Percentiles rank a stretch among this genome's conserved stretches.
Conservation (phyloP, 2,888 invertebrate genomes). For the Hemaris fuciformis region DNA sequence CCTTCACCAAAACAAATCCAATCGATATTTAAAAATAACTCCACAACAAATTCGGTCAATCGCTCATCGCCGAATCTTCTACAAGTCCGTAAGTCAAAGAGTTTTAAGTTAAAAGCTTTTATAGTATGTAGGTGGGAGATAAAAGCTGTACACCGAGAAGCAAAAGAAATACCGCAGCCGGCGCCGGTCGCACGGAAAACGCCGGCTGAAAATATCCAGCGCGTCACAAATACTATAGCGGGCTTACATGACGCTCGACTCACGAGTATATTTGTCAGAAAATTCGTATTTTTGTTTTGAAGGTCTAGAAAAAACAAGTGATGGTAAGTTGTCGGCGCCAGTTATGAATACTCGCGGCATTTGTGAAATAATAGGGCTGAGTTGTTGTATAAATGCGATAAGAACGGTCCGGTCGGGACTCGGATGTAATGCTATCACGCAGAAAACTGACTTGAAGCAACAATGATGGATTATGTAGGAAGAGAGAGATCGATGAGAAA, state of each 20-base stretch:
- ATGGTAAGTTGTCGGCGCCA: too few species aligned
- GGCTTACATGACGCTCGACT: conserved; percentile 46
- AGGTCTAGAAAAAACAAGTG: too few species aligned
- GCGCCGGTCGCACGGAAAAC: conserved; percentile 52
- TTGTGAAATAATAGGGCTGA: too few species aligned
- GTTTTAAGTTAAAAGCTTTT: conserved; percentile 17
- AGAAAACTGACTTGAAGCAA: too few species aligned
- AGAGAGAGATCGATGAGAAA: too few species aligned
- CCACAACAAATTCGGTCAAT: not conserved
- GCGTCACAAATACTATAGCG: conserved; percentile 23
- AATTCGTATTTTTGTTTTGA: not conserved
- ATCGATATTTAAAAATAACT: not conserved
- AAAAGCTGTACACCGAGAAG: conserved; percentile 32
- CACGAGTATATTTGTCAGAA: not conserved
- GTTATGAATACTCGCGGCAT: too few species aligned
- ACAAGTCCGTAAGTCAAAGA: conserved; percentile 20
- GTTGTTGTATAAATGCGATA: too few species aligned
- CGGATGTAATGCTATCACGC: too few species aligned
- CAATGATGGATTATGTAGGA: too few species aligned
- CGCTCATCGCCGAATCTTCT: not conserved
- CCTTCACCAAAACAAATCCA: not conserved
- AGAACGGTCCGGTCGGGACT: too few species aligned
- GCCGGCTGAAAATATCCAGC: conserved; percentile 61
- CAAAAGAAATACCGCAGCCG: conserved; percentile 52
- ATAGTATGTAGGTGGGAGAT: conserved; percentile 15